phyloP scores from a whole-genome alignment of 2,888 invertebrate genomes.

The Lagria hirta region DNA sequence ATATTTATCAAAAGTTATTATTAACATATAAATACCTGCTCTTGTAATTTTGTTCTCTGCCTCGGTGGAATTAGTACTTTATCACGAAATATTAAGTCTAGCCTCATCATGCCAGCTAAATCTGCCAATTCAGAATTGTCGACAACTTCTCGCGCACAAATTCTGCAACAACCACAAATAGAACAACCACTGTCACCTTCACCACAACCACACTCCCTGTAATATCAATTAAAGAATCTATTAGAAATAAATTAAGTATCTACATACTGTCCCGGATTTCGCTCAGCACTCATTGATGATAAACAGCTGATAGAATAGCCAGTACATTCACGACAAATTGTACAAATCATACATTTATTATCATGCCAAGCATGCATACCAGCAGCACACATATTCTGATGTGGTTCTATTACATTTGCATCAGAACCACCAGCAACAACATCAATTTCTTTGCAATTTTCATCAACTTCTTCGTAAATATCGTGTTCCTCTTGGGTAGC shows the following conservation, averaged over 20 bases:
- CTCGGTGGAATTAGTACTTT: slow-evolving; percentile 54
- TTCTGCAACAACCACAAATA: slow-evolving; percentile 88
- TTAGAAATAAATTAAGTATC: background rate
- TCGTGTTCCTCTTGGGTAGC: slow-evolving; percentile 55
- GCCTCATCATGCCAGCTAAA: slow-evolving; percentile 59
- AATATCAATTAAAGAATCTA: slow-evolving; percentile 28
- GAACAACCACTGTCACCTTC: slow-evolving; percentile 93
- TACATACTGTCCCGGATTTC: slow-evolving; percentile 85
- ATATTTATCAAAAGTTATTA: background rate
- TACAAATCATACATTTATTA: slow-evolving; percentile 86
- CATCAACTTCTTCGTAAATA: slow-evolving; percentile 60
- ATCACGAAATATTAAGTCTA: slow-evolving; percentile 58
- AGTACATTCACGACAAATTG: slow-evolving; percentile 89
- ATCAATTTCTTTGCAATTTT: slow-evolving; percentile 58
- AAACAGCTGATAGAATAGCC: slow-evolving; percentile 86
- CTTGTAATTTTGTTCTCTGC: slow-evolving; percentile 60
- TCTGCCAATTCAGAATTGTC: slow-evolving; percentile 60
- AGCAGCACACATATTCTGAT: slow-evolving; percentile 59
- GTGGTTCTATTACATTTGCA: slow-evolving; percentile 43
- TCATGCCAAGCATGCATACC: slow-evolving; percentile 79
- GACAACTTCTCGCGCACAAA: slow-evolving; percentile 75
- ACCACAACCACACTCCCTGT: slow-evolving; percentile 91
- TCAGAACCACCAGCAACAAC: slow-evolving; percentile 55
- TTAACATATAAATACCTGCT: slow-evolving; percentile 50
- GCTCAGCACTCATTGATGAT: slow-evolving; percentile 69